Conservation (phyloP, 2,113 vertebrate genomes). For the Amphiprion percula region DNA sequence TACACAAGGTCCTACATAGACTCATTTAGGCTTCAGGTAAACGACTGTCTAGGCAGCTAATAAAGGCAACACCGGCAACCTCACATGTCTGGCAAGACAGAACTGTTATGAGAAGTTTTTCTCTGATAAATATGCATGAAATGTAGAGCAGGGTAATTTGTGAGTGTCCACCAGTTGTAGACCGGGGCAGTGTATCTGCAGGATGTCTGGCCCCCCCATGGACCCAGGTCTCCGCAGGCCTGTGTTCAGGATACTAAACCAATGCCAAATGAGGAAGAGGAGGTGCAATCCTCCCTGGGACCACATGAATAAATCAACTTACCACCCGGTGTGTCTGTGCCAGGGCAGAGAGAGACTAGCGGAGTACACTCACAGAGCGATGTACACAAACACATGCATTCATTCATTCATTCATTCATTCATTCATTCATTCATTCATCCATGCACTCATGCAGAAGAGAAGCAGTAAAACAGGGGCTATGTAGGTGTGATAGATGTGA, state of each 20-base stretch:
- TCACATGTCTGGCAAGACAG: constrained; percentile 1
- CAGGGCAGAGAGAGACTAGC: constrained; percentile 45
- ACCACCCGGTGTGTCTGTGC: constrained; percentile 70
- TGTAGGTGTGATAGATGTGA: constrained; percentile 26
- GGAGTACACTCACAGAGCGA: constrained; percentile 25
- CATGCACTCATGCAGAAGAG: constrained; percentile 41
- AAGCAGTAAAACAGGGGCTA: background rate
- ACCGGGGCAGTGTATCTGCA: constrained; percentile 58
- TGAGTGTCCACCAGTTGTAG: constrained; percentile 57
- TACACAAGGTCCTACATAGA: background rate
- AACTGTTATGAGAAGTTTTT: constrained; percentile 45
- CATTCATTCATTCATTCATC: constrained; percentile 41
- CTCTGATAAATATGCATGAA: constrained; percentile 69
- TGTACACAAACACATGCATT: constrained; percentile 42
- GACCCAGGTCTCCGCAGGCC: constrained; percentile 66
- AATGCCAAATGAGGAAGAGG: constrained; percentile 79
- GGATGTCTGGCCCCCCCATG: constrained; percentile 59
- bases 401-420: constrained; percentile 15
- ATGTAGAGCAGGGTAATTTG: constrained; percentile 66
- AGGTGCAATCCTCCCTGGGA: constrained; percentile 69
- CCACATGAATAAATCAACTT: constrained; percentile 76
- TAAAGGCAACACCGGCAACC: constrained; percentile 1
- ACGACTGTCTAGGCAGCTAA: background rate
- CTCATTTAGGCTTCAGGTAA: constrained; percentile 4
- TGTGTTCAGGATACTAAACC: constrained; percentile 71